These are phyloP conservation scores for Pandemis corylana DNA, from an alignment of 2,888 invertebrate genomes.

Conservation along the genomic window DNA sequence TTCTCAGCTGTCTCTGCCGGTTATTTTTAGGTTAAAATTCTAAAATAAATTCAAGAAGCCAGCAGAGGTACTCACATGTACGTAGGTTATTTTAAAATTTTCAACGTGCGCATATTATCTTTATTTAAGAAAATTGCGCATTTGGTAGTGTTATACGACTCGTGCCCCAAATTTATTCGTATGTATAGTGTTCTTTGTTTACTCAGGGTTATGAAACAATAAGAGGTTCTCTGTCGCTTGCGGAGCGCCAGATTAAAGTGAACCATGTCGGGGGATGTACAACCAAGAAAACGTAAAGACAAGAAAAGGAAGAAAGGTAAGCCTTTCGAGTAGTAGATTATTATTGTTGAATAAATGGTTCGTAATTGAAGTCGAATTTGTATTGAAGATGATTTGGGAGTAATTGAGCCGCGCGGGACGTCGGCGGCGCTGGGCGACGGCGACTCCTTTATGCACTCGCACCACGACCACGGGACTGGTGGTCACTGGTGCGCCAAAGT, in stretches of 20 bases:
- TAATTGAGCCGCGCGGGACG: constrained; percentile 78
- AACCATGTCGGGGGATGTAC: constrained; percentile 94
- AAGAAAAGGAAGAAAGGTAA: constrained; percentile 93
- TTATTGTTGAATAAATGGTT: constrained; percentile 30
- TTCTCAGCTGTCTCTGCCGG: constrained; percentile 80
- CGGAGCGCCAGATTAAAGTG: constrained; percentile 71
- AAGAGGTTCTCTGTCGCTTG: constrained; percentile 71
- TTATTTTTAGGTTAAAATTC: constrained; percentile 83
- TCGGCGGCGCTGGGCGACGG: constrained; percentile 84
- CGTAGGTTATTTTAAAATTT: constrained; percentile 82
- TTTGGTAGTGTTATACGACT: constrained; percentile 64
- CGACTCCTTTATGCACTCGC: constrained; percentile 91
- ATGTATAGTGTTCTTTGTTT: constrained; percentile 72
- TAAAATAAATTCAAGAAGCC: constrained; percentile 82
- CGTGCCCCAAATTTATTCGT: constrained; percentile 55
- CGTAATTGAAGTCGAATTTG: constrained; percentile 28
- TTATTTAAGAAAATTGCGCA: constrained; percentile 76
- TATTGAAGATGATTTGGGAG: constrained; percentile 77
- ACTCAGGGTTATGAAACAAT: constrained; percentile 83
- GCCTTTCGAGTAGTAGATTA: constrained; percentile 13
- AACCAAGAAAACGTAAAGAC: constrained; percentile 94
- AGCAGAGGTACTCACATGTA: constrained; percentile 68
- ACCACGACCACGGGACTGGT: constrained; percentile 90
- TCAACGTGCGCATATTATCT: constrained; percentile 70
- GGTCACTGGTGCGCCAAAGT: constrained; percentile 94